Base-by-base conservation (phyloP, 35 echinoderm and acorn worm genomes). In the Chiridota heheva region DNA sequence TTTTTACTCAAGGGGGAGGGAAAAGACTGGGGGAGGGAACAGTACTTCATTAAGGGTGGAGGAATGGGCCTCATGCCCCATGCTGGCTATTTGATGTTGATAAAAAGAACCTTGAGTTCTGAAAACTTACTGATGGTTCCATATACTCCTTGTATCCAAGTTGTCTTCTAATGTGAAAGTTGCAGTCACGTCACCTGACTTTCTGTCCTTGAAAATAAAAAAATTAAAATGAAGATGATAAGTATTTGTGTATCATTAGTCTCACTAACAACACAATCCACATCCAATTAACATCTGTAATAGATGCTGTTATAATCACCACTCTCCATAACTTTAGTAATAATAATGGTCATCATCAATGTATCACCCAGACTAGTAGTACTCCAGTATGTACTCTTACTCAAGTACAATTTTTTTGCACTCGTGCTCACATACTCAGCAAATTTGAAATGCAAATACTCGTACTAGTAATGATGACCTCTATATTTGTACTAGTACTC, bases 111-210 rank as follows among this genome's bases (percentile, higher is more conserved):
- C n/a, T n/a, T n/a, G n/a, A n/a, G n/a, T n/a, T n/a, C n/a, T n/a
- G n/a, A n/a, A 22, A 22, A 86, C 89, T 82, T 57, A 92, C 90
- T 69, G 64, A 58, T 92, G 68, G 30, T 92, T 87, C 90, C 90
- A 92, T 44, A 92, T 82, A 55, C 87, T 92, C 41, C 78, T 72
- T 17, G 90, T 92, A 45, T 82, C 84, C 46, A 87, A 83, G 38
- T 60, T 85, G 49, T 92, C 90, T 59, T 64, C 69, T 36, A 92
- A 34, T 26, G 77, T 87, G 67, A 92, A 92, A 15, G 84, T 84
- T 29, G 77, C 84, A 32, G 51, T 60, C 7, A 87, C 76, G 43
- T 86, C 70, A 35, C 77, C 90, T 57, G 40, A 48, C 26, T 45
- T 73, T 24, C 67, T 44, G 32, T 89, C 34, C 66, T 71, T 69